Evolutionary conservation across 1,140 invertebrate genomes (phyloP), one percentile per base, ranked within the genome.

Genomic region (Drosophila repleta): DNA sequence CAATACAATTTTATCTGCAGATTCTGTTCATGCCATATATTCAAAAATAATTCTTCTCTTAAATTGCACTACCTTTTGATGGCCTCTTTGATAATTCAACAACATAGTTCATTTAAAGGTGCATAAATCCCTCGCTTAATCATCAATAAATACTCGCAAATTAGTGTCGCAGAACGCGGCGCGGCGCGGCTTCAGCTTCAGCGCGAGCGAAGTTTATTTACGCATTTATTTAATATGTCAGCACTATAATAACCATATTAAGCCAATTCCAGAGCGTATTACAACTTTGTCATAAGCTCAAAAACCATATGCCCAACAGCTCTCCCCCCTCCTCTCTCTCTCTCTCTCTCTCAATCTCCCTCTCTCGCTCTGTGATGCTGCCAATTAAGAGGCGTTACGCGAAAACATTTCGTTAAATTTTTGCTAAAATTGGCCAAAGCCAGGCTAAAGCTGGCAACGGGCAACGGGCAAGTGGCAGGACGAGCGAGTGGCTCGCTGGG

Each of bases 371-470:
- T 18, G 26, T 18, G 70, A 73, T 73, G 70, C 70, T 51, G 65
- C 70, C 70, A 73, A 73, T 73, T 73, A 73, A 73, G 64, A 69
- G 70, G 65, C 70, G 65, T 68, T 71, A n/a, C n/a, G 70, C 32
- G 41, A 68, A 66, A 61, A 56, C 70, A 73, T 73, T 73, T 49
- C 63, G 56, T 35, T 35, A 43, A 73, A 68, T 68, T 61, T 68
- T 55, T 66, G 39, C 55, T 45, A n/a, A 57, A 70, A 70, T 70
- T 63, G 58, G 66, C 48, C 49, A 69, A 69, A 69, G 58, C 66
- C 57, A 52, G 11, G 39, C 39, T 43, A 35, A 49, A 20, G 62
- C 51, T 35, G 32, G 45, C 10, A 13, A 51, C 18, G 20, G 26
- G 15, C 10, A 8, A 1, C 1, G 8, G 18, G 13, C 0, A 4